These are phyloP conservation scores for Cenopis cana DNA, from an alignment of 2,888 invertebrate species.

Conservation along the genomic window DNA sequence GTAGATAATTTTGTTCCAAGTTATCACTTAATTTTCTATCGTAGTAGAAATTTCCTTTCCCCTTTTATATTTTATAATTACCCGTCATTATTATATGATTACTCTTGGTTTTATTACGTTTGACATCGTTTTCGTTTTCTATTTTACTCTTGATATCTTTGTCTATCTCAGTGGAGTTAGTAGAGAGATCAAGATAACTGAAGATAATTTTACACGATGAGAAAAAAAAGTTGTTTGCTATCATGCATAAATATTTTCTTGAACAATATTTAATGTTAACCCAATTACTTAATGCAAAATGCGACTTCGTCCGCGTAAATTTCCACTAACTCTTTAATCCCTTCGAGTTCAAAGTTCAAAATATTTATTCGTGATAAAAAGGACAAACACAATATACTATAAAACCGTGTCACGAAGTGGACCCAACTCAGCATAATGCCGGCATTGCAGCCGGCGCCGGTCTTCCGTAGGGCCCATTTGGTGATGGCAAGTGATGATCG, in stretches of 20 bases:
- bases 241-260: background rate
- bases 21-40: conserved; percentile 26
- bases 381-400: no score
- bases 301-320: no score
- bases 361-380: no score
- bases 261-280: no score
- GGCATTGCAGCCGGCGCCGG: no score
- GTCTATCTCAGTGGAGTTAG: background rate
- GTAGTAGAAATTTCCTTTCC: conserved; percentile 16
- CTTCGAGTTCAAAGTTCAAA: no score
- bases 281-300: no score
- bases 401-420: no score
- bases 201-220: background rate
- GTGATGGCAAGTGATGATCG: no score
- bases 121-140: conserved; percentile 27
- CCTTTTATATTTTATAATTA: conserved; percentile 32
- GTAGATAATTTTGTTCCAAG: conserved; percentile 5
- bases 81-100: conserved; percentile 22
- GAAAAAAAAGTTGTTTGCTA: background rate
- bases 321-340: no score
- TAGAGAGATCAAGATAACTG: background rate
- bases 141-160: conserved; percentile 9
- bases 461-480: no score
- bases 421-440: no score
- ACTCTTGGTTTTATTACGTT: conserved; percentile 33